Evolutionary conservation across 2,797 vertebrate species (phyloP).

Genomic region (Cossypha polioptera): DNA sequence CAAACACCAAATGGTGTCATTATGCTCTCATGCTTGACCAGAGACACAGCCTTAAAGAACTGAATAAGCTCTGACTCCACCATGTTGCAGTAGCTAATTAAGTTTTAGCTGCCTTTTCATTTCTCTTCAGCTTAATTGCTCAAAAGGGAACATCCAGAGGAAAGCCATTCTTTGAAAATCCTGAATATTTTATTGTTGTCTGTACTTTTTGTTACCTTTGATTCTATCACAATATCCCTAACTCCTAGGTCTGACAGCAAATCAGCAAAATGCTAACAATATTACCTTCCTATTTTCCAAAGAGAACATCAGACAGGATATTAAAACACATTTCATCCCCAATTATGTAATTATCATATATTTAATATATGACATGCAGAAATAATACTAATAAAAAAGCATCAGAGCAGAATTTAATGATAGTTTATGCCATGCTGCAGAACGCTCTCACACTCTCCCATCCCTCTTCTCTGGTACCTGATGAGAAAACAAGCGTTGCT

Average conservation of each 20-base stretch:
- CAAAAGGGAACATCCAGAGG: not conserved
- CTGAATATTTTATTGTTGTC: not conserved
- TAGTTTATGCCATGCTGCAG: not conserved
- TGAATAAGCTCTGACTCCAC: not conserved
- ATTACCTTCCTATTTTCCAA: not conserved
- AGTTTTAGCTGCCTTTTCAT: not conserved
- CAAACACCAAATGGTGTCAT: not conserved
- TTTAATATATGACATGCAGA: not conserved
- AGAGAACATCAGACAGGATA: conserved; percentile 44
- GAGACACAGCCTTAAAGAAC: not conserved
- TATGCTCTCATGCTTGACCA: not conserved
- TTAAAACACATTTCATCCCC: conserved; percentile 29
- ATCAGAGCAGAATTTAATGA: conserved; percentile 10
- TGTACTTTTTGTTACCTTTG: not conserved
- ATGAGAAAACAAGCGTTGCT: not conserved
- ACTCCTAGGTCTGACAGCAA: not conserved
- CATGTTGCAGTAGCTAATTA: not conserved
- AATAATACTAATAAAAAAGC: not conserved
- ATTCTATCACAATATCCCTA: not conserved
- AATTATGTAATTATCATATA: conserved; percentile 1
- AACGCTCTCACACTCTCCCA: not conserved
- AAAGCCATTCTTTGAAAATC: not conserved
- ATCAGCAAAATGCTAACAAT: conserved; percentile 6
- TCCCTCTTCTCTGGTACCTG: not conserved
- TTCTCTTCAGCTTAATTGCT: not conserved